Evolutionary conservation across 2,888 invertebrate species (phyloP).

Genomic region (Phortica okadai): DNA sequence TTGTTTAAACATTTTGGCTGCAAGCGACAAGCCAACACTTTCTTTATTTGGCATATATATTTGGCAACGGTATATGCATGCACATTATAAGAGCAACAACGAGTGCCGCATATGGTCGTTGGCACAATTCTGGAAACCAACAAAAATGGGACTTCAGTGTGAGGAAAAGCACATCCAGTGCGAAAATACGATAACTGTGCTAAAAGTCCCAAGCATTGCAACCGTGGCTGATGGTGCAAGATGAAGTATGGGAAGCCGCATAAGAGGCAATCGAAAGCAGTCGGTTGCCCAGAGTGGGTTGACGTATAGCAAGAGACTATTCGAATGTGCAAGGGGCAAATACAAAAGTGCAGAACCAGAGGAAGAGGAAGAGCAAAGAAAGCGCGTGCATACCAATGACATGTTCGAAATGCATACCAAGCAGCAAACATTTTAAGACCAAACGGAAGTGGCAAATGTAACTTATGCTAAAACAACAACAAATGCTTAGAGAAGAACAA

Average conservation of each 20-base stretch:
- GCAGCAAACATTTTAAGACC: constrained; percentile 60
- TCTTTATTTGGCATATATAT: too few relatives aligned
- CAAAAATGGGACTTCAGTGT: too few relatives aligned
- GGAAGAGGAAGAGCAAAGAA: constrained; percentile 35
- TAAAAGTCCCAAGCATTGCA: background rate
- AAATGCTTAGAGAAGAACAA: constrained; percentile 34
- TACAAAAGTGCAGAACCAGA: constrained; percentile 23
- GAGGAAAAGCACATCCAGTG: too few relatives aligned
- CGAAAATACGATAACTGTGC: background rate
- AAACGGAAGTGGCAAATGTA: constrained; percentile 39
- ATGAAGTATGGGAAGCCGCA: constrained; percentile 16
- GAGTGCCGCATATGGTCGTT: too few relatives aligned
- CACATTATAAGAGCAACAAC: too few relatives aligned
- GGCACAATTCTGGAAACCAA: too few relatives aligned
- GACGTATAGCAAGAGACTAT: background rate
- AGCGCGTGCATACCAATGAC: constrained; percentile 69
- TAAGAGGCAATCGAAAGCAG: background rate
- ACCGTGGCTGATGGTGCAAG: background rate
- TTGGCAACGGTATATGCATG: too few relatives aligned
- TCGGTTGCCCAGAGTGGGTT: too few relatives aligned
- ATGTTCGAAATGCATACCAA: constrained; percentile 51
- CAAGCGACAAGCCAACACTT: too few relatives aligned
- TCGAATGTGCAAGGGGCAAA: background rate
- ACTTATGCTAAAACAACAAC: constrained; percentile 29
- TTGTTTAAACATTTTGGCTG: too few relatives aligned